A percentile compares a stretch with the other conserved stretches of the same genome.
Evolutionary conservation across 2,797 vertebrate genomes (phyloP).

Genomic region (Phalanger gymnotis): DNA sequence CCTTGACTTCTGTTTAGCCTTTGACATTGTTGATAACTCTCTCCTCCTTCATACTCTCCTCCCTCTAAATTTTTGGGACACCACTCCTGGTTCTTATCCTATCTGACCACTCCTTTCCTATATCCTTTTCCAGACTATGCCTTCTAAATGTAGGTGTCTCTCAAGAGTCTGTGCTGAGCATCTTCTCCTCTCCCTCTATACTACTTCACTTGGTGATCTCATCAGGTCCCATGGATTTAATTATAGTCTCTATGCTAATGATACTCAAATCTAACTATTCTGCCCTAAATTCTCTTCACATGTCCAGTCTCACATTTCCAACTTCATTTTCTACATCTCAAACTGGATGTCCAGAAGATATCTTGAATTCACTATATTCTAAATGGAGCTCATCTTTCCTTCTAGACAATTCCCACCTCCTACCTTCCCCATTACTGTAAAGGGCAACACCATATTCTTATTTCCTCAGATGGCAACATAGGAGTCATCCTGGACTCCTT

Average conservation of each 20-base stretch:
- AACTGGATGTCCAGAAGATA: neutral
- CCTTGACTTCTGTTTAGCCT: too few species aligned
- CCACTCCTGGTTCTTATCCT: too few species aligned
- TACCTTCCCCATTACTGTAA: neutral
- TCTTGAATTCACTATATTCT: neutral
- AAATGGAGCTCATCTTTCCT: neutral
- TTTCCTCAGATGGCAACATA: neutral
- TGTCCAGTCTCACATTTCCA: neutral
- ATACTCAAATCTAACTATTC: neutral
- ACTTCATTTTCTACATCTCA: neutral
- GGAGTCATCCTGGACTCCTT: neutral
- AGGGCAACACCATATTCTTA: neutral
- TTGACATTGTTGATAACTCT: too few species aligned
- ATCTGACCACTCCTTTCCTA: too few species aligned
- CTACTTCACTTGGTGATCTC: too few species aligned
- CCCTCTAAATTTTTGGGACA: too few species aligned
- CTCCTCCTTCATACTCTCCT: too few species aligned
- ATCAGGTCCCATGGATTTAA: too few species aligned
- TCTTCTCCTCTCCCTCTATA: too few species aligned
- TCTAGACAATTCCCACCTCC: neutral
- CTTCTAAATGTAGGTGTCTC: too few species aligned
- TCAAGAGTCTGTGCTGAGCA: too few species aligned
- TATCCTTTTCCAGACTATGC: too few species aligned
- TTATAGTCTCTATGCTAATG: neutral
- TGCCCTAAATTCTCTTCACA: neutral